Evolutionary conservation across 2,888 invertebrate genomes (phyloP).

Genomic region (Aleiodes testaceus): DNA sequence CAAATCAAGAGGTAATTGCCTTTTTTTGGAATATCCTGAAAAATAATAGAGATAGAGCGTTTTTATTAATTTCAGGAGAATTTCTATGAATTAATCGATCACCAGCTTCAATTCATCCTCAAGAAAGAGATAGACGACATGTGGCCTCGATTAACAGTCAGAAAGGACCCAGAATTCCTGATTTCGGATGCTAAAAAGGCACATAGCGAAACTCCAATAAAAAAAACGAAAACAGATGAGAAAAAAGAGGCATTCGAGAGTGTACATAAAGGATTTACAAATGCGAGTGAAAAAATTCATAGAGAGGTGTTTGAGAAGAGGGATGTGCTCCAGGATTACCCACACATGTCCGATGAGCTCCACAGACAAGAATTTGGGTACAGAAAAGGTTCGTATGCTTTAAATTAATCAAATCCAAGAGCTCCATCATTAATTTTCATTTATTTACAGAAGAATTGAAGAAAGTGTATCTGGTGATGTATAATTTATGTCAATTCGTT

Average conservation of each 20-base stretch:
- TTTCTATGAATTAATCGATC: conserved; percentile 80
- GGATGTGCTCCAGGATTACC: conserved; percentile 85
- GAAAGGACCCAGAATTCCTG: conserved; percentile 91
- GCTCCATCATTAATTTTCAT: conserved; percentile 16
- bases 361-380: conserved; percentile 87
- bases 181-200: conserved; percentile 96
- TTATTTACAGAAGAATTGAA: conserved; percentile 81
- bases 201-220: conserved; percentile 84
- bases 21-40: not conserved
- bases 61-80: conserved; percentile 71
- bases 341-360: conserved; percentile 82
- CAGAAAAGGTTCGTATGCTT: conserved; percentile 77
- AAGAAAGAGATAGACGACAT: conserved; percentile 80
- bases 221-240: conserved; percentile 78
- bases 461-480: conserved; percentile 89
- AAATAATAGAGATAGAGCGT: conserved; percentile 19
- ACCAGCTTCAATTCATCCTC: conserved; percentile 84
- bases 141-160: conserved; percentile 90
- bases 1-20: conserved; percentile 76
- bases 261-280: conserved; percentile 61
- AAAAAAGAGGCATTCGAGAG: conserved; percentile 45
- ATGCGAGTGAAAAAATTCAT: conserved; percentile 29
- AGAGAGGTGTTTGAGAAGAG: conserved; percentile 72
- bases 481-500: conserved; percentile 92
- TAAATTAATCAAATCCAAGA: not conserved